Evolutionary conservation across 23 tunicate genomes (phyloP).

Genomic region (Styela clava): DNA sequence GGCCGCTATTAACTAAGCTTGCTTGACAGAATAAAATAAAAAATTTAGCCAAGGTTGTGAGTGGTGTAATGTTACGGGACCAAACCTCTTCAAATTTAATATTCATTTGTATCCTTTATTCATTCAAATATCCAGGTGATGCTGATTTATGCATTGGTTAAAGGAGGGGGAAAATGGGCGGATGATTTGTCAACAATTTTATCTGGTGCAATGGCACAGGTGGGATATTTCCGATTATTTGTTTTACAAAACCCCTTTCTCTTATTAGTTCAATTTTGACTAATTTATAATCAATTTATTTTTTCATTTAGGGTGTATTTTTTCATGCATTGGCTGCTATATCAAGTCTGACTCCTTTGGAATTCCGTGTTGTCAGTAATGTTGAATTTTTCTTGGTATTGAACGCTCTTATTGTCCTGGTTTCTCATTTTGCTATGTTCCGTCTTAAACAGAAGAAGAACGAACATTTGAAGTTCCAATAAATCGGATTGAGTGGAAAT

Average conservation of each 20-base stretch:
- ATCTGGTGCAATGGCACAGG: constrained; percentile 15
- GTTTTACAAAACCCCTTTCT: too few species aligned
- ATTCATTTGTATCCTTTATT: too few species aligned
- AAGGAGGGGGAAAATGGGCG: background rate
- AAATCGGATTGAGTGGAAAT: too few species aligned
- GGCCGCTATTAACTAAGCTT: too few species aligned
- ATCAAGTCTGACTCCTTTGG: background rate
- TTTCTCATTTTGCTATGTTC: background rate
- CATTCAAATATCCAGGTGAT: too few species aligned
- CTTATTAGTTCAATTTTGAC: too few species aligned
- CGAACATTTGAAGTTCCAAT: too few species aligned
- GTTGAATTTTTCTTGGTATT: background rate
- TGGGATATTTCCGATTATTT: background rate
- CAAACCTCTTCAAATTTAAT: too few species aligned
- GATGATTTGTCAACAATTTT: constrained; percentile 1
- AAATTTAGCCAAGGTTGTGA: too few species aligned
- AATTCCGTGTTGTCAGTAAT: background rate
- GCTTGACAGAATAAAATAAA: too few species aligned
- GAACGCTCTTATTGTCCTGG: background rate
- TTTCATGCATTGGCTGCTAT: background rate
- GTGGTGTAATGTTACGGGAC: too few species aligned
- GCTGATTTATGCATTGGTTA: background rate
- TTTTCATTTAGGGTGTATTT: background rate
- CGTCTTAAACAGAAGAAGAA: background rate
- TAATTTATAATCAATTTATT: too few species aligned